Conservation (phyloP, 2,888 invertebrate genomes). For the Napeogenes sylphis region DNA sequence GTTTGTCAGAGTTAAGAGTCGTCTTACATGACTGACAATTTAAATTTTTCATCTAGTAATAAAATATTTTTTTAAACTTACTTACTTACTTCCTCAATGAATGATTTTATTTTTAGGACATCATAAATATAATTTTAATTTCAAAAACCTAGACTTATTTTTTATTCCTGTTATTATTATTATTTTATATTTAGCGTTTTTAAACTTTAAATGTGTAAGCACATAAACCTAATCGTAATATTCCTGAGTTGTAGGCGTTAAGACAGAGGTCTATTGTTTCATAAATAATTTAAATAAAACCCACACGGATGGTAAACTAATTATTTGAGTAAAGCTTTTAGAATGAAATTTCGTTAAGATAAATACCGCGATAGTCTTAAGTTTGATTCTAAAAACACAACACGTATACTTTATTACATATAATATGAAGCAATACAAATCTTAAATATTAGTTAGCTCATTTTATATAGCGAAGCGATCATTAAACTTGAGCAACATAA, state of each 20-base stretch:
- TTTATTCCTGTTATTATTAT: background rate
- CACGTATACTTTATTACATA: too few relatives aligned
- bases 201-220: background rate
- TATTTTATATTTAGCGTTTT: background rate
- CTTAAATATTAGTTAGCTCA: too few relatives aligned
- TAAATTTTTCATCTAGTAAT: too few relatives aligned
- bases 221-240: background rate
- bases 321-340: slow-evolving; percentile 2
- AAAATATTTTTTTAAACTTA: too few relatives aligned
- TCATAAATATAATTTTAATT: background rate
- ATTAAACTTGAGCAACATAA: too few relatives aligned
- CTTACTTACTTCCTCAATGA: too few relatives aligned
- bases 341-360: background rate
- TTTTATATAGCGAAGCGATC: too few relatives aligned
- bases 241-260: background rate
- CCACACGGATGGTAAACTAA: background rate
- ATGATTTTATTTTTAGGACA: background rate
- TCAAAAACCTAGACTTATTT: background rate
- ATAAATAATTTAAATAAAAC: slow-evolving; percentile 2
- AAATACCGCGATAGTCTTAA: background rate
- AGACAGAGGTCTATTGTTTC: slow-evolving; percentile 1
- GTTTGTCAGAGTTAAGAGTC: too few relatives aligned
- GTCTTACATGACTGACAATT: too few relatives aligned
- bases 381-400: too few relatives aligned
- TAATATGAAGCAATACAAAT: too few relatives aligned